Base-by-base conservation (phyloP, 2,113 vertebrate species). In the Pheucticus melanocephalus region DNA sequence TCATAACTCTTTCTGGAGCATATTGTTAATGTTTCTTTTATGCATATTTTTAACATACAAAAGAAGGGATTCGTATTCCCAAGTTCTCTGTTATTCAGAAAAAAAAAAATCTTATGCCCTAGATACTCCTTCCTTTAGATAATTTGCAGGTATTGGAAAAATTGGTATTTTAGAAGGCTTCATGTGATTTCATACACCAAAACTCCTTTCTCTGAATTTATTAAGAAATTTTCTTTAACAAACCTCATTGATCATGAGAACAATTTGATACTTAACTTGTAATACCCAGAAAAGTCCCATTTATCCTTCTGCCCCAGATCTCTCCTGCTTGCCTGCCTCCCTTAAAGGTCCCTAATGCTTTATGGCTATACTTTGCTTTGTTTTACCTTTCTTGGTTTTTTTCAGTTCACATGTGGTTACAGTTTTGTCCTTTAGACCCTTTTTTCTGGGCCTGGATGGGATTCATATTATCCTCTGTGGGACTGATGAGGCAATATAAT, bases 151-250 rank as follows among this genome's bases (percentile, higher is more conserved):
- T 83, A 69, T 3, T 86, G 28, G 37, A 10, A 44, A 66, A 66
- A 31, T 0, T 0, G 0, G 12, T 4, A 30, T 42, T 60, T 82
- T 31, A 14, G 45, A 73, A 69, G 15, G 2, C 20, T 48, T 33
- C 8, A 7, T 50, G 10, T 11, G 13, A 61, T 65, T 76, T 33
- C 20, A 30, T 51, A 8, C 6, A 14, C 28, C 25, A 44, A 83
- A 80, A 9, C 6, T 35, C 15, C 11, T 45, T 23, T 77, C 4
- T 50, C 25, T 14, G 60, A 33, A 25, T n/a, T 48, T 65, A 27
- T 65, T 40, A n/a, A 15, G 47, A 60, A 63, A 35, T 77, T 60
- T 56, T 79, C 24, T 48, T n/a, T 35, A 60, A 30, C 35, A 76
- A 2, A 23, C 5, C 3, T 69, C 10, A 8, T 31, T 24, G 15